A percentile compares a stretch with the other conserved stretches of the same genome.
phyloP scores from a whole-genome alignment of 2,888 invertebrate genomes.

The Pachydiplax longipennis region DNA sequence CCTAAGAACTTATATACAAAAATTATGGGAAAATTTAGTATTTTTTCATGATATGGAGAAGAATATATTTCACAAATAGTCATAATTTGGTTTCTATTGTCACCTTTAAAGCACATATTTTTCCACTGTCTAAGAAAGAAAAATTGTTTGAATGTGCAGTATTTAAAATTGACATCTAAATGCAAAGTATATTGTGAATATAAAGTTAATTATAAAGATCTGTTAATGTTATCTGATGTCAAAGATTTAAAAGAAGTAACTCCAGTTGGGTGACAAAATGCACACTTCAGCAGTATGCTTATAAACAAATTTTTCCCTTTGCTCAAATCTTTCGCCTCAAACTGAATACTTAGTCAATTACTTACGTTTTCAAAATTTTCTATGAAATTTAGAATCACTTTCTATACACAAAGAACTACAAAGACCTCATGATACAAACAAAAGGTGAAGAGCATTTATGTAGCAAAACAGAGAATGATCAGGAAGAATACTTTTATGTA shows the following conservation, averaged over 20 bases:
- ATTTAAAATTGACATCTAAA: conserved; percentile 16
- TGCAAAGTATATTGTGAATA: neutral
- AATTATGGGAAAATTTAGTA: neutral
- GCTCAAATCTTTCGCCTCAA: conserved; percentile 29
- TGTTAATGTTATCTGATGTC: neutral
- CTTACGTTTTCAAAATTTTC: conserved; percentile 5
- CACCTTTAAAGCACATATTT: neutral
- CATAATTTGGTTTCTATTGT: neutral
- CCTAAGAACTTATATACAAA: neutral
- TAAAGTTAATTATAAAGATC: neutral
- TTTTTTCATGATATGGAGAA: neutral
- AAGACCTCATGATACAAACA: too few species aligned
- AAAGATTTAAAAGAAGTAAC: neutral
- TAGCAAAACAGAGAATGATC: too few species aligned
- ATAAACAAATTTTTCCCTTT: neutral
- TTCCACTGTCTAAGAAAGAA: neutral
- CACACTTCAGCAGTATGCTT: conserved; percentile 12
- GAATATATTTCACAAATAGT: neutral
- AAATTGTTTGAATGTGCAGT: neutral
- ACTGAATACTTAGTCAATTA: conserved; percentile 36
- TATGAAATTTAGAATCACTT: neutral
- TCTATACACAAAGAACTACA: too few species aligned
- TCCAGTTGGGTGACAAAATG: conserved; percentile 31
- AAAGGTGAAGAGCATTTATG: too few species aligned
- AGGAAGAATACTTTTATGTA: too few species aligned